These are phyloP conservation scores for Liasis olivaceus DNA, from an alignment of 2,797 vertebrate species.

Conservation along the genomic window DNA sequence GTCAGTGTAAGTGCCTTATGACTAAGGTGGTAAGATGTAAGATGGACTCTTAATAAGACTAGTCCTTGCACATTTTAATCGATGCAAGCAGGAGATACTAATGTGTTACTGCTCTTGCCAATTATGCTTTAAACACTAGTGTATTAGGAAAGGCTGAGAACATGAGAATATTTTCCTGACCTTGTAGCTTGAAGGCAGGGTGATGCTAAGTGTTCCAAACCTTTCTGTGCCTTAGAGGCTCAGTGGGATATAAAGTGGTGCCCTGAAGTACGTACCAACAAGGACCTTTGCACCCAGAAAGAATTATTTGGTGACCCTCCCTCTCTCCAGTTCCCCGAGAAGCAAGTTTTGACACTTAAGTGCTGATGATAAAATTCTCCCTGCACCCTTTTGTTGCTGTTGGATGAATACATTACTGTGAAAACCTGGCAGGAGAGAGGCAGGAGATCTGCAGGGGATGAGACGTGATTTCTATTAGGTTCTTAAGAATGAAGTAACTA, in stretches of 20 bases:
- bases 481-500: constrained; percentile 12
- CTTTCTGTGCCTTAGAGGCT: constrained; percentile 61
- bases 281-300: constrained; percentile 22
- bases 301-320: background rate
- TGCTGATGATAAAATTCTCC: background rate
- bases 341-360: constrained; percentile 63
- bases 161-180: background rate
- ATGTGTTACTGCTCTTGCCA: constrained; percentile 7
- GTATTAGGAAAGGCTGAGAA: constrained; percentile 22
- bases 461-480: background rate
- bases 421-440: background rate
- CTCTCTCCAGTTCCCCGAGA: constrained; percentile 42
- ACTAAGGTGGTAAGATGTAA: background rate
- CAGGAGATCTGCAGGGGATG: constrained; percentile 8
- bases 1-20: background rate
- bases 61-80: background rate
- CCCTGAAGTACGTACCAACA: constrained; percentile 39
- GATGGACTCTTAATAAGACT: background rate
- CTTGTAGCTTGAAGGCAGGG: constrained; percentile 42
- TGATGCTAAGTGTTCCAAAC: constrained; percentile 55
- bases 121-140: constrained; percentile 58
- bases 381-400: constrained; percentile 34
- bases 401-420: background rate
- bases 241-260: constrained; percentile 49
- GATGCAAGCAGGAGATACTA: background rate